Evolutionary conservation across 2,113 vertebrate genomes (phyloP).

Genomic region (Dipodomys stephensi): DNA sequence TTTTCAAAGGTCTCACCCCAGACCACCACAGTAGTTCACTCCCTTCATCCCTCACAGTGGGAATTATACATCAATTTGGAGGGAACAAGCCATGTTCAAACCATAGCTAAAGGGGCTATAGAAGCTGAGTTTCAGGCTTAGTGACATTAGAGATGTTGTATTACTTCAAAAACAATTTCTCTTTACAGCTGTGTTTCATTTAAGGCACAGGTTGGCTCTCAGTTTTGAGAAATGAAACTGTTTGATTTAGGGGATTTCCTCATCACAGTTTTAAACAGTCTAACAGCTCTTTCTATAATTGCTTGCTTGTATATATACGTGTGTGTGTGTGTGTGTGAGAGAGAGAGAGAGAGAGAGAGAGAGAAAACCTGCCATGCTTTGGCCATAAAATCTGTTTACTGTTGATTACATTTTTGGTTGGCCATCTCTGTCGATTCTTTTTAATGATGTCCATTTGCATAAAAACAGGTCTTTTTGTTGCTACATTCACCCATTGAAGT

Average conservation of each 20-base stretch:
- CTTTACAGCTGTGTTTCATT: not conserved
- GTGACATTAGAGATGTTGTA: not conserved
- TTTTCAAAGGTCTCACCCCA: not conserved
- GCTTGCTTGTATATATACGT: not conserved
- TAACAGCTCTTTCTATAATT: slow-evolving; percentile 48
- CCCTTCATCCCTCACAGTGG: not conserved
- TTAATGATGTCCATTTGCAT: slow-evolving; percentile 58
- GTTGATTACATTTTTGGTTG: slow-evolving; percentile 50
- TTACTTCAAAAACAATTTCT: not conserved
- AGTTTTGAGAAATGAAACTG: not conserved
- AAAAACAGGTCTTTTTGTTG: slow-evolving; percentile 69
- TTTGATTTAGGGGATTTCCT: slow-evolving; percentile 47
- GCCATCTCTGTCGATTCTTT: slow-evolving; percentile 49
- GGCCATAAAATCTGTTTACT: slow-evolving; percentile 66
- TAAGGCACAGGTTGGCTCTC: not conserved
- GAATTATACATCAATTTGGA: not conserved
- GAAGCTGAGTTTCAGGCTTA: not conserved
- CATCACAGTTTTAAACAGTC: slow-evolving; percentile 1
- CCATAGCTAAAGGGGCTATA: too few species aligned
- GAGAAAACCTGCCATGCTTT: not conserved
- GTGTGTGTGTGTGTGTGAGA: too few species aligned
- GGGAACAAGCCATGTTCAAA: not conserved
- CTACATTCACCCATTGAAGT: slow-evolving; percentile 76
- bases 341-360: too few species aligned
- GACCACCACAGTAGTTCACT: too few species aligned